A percentile compares a stretch with the other conserved stretches of the same genome.
Conservation (phyloP, 2,888 invertebrate genomes). For the Melieria picta region DNA sequence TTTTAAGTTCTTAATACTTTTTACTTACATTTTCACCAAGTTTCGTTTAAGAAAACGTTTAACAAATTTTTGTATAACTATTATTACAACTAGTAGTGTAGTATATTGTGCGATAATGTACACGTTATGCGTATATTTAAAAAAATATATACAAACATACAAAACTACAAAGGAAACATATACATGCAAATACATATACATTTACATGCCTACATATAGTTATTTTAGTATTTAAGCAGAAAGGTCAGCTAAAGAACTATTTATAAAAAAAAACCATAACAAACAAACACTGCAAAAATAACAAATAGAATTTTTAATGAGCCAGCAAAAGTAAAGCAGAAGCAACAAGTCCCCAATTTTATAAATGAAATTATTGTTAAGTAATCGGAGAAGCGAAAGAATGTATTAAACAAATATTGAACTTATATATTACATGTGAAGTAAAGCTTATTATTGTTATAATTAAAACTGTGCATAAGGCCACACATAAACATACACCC, state of each 20-base stretch:
- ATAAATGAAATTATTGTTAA: too few species aligned
- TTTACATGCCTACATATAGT: conserved; percentile 22
- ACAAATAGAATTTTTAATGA: conserved; percentile 5
- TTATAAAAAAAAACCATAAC: not conserved
- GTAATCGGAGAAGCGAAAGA: not conserved
- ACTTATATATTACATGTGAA: too few species aligned
- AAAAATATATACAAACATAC: too few species aligned
- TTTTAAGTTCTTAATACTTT: too few species aligned
- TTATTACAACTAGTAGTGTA: too few species aligned
- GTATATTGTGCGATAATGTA: too few species aligned
- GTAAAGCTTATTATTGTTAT: not conserved
- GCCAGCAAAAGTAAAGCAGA: conserved; percentile 5
- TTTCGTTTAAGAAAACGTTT: too few species aligned
- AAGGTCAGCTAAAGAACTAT: not conserved
- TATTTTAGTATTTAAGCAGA: not conserved
- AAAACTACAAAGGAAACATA: conserved; percentile 4
- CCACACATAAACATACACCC: not conserved
- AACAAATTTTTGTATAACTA: too few species aligned
- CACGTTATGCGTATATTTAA: too few species aligned
- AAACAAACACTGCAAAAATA: not conserved
- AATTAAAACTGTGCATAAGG: not conserved
- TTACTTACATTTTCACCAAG: too few species aligned
- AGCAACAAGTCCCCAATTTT: too few species aligned
- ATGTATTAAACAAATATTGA: not conserved
- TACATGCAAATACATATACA: conserved; percentile 31